These are phyloP conservation scores for Tachyglossus aculeatus DNA, from an alignment of 2,797 vertebrate genomes.

Conservation along the genomic window DNA sequence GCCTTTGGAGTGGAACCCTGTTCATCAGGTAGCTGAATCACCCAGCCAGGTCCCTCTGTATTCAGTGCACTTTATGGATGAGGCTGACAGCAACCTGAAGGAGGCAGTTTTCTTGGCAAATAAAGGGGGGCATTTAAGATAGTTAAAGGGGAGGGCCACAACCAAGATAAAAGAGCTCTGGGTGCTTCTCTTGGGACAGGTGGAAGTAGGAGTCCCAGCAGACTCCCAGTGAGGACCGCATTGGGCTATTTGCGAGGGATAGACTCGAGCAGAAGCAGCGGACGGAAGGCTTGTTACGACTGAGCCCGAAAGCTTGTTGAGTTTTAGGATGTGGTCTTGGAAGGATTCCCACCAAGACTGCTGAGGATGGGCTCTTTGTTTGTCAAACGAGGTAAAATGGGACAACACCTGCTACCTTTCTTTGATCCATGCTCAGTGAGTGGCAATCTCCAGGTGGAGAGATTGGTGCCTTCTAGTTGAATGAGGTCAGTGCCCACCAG, in stretches of 20 bases:
- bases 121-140: too few relatives aligned
- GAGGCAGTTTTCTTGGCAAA: neutral
- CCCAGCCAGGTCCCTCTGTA: neutral
- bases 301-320: too few relatives aligned
- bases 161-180: neutral
- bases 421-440: slow-evolving; percentile 14
- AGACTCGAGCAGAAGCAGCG: too few relatives aligned
- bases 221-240: neutral
- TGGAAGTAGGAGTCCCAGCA: slow-evolving; percentile 22
- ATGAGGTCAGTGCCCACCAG: too few relatives aligned
- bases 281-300: too few relatives aligned
- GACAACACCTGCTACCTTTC: neutral
- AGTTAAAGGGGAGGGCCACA: neutral
- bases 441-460: slow-evolving; percentile 11
- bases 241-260: too few relatives aligned
- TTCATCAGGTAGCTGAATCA: too few relatives aligned
- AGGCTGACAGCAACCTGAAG: too few relatives aligned
- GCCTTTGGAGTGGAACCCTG: too few relatives aligned
- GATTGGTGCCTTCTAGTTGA: too few relatives aligned
- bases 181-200: neutral
- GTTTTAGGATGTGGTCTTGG: neutral
- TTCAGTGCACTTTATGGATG: neutral
- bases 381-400: slow-evolving; percentile 21
- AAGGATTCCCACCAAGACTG: neutral
- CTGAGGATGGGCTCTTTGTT: neutral